These are phyloP conservation scores for Alca torda DNA, from an alignment of 2,797 vertebrate genomes.

Conservation along the genomic window DNA sequence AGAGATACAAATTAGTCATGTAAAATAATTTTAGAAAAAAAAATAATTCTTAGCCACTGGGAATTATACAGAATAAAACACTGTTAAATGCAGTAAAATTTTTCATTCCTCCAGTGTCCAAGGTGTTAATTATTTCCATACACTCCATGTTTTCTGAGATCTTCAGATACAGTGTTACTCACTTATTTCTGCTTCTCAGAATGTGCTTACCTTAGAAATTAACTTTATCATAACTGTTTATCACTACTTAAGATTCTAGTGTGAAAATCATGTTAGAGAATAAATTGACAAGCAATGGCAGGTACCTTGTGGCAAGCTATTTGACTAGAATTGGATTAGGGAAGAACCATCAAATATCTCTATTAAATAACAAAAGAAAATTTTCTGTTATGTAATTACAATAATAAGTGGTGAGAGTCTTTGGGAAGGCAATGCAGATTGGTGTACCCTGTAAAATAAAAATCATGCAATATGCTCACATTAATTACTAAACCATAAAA, in stretches of 20 bases:
- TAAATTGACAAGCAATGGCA: neutral
- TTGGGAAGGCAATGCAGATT: neutral
- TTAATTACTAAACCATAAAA: slow-evolving; percentile 13
- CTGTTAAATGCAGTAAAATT: neutral
- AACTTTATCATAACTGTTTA: neutral
- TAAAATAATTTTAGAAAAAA: neutral
- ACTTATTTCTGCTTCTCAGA: neutral
- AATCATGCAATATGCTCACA: neutral
- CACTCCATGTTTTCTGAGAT: neutral
- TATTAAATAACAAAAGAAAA: neutral
- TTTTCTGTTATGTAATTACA: neutral
- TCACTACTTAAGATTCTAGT: neutral
- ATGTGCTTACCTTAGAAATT: neutral
- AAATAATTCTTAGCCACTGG: neutral
- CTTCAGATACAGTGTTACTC: neutral
- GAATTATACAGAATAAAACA: neutral
- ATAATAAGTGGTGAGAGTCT: neutral
- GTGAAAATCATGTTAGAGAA: neutral
- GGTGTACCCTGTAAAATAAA: neutral
- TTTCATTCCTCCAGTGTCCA: neutral
- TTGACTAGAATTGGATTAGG: neutral
- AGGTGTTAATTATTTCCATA: neutral
- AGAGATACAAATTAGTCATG: neutral
- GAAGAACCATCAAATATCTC: neutral
- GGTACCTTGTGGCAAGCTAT: neutral